phyloP scores from a whole-genome alignment of 1,140 invertebrate species.

The Cherax destructor region DNA sequence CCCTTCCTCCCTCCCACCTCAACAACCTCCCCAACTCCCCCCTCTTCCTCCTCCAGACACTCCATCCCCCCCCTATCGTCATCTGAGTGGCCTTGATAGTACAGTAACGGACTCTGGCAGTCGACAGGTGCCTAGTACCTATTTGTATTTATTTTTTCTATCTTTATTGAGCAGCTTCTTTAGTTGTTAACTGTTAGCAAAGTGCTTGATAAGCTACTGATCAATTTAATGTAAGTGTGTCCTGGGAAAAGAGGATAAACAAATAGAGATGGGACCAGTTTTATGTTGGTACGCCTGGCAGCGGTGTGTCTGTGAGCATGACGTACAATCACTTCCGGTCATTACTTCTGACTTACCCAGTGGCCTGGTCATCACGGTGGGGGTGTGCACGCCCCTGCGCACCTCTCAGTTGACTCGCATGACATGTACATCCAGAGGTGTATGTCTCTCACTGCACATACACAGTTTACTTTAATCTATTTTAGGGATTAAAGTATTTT shows the following conservation, averaged over 20 bases:
- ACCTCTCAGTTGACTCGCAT: not conserved
- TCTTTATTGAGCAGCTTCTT: not conserved
- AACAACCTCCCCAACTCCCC: not conserved
- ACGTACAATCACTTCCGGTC: constrained; percentile 37
- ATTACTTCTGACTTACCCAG: constrained; percentile 26
- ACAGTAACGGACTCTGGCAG: not conserved
- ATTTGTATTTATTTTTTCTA: not conserved
- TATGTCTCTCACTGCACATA: too few species aligned
- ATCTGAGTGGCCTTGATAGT: constrained; percentile 1
- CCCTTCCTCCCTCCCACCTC: not conserved
- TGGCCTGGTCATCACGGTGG: not conserved
- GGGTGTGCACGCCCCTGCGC: not conserved
- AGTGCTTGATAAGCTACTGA: not conserved
- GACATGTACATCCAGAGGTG: too few species aligned
- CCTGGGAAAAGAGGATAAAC: not conserved
- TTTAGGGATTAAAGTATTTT: too few species aligned
- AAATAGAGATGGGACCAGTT: not conserved
- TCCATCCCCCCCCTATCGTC: not conserved
- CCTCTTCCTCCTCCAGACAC: not conserved
- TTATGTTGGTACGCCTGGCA: not conserved
- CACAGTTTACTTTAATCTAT: too few species aligned
- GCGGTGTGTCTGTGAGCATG: not conserved
- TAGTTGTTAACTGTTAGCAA: not conserved
- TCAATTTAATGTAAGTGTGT: too few species aligned
- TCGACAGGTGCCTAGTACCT: not conserved